Base-by-base conservation (phyloP, 2,113 vertebrate species). In the Sialia sialis region DNA sequence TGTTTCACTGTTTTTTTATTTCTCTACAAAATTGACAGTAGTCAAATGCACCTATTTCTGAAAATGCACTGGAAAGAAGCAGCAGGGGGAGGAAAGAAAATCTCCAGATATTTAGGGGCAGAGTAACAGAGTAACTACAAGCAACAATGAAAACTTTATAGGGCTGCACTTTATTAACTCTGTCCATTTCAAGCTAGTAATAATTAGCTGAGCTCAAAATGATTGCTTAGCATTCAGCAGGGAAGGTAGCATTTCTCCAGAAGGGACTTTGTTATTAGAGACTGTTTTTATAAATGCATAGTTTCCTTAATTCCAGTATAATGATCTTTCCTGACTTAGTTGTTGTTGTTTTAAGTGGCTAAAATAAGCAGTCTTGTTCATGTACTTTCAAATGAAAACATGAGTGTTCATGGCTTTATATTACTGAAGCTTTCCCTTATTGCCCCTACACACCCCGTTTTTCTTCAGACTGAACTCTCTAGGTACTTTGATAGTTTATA, bases 331-430 rank as follows among this genome's bases (percentile, higher is more conserved):
- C 88, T 95, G 91, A 70, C 38, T 76, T 91, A 76, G 67, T 94
- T 95, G 87, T 92, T 96, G 80, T 96, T 91, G 63, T 91, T 98
- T 96, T 93, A 95, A 86, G 63, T 89, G 63, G 48, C 74, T 95
- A 75, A 84, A 94, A 93, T 76, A 93, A 96, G 94, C 77, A 90
- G 13, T 87, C 96, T 91, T 89, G 93, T 93, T 97, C 89, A 66
- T 84, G 44, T 84, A 86, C 30, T 96, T 93, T 96, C 69, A 93
- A 93, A 95, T 93, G 77, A 94, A 97, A 97, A 95, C 88, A 96
- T 7, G 9, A 96, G 51, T 62, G 88, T 95, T 97, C 96, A 88
- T 87, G 39, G 58, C 46, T 74, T 95, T 96, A 80, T 86, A 90
- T 97, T 95, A 75, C 84, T 92, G 36, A 96, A 80, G 32, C 6